These are phyloP conservation scores for Psylliodes chrysocephalus DNA, from an alignment of 2,888 invertebrate genomes.

Conservation along the genomic window DNA sequence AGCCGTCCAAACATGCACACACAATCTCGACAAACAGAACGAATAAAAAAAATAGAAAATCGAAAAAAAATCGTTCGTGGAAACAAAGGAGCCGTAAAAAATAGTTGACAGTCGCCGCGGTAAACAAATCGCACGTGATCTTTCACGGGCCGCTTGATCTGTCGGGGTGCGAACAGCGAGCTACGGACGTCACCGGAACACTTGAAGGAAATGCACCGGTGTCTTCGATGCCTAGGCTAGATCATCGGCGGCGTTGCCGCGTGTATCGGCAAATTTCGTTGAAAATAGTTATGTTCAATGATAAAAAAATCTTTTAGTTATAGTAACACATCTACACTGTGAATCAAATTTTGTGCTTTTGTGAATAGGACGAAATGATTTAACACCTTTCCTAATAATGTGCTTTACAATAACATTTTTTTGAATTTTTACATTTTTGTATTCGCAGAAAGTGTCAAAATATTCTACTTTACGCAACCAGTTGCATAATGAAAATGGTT, in stretches of 20 bases:
- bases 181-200: conserved; percentile 39
- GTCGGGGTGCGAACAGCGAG: conserved; percentile 32
- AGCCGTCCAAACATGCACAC: neutral
- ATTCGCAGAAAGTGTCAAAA: no score
- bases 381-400: no score
- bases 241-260: conserved; percentile 41
- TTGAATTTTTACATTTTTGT: no score
- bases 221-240: conserved; percentile 45
- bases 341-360: no score
- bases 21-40: conserved; percentile 1
- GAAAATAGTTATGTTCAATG: neutral
- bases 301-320: neutral
- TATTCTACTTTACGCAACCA: no score
- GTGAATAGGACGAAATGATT: no score
- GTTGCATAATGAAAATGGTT: no score
- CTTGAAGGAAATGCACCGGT: conserved; percentile 44
- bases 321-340: no score
- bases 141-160: conserved; percentile 24
- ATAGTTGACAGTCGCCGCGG: conserved; percentile 27
- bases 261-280: conserved; percentile 31
- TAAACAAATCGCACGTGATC: conserved; percentile 46
- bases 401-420: no score
- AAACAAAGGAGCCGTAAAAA: conserved; percentile 16
- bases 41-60: conserved; percentile 15
- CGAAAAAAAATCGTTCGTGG: conserved; percentile 17